Conservation (phyloP, 1,140 invertebrate genomes). For the Mactra quadrangularis region DNA sequence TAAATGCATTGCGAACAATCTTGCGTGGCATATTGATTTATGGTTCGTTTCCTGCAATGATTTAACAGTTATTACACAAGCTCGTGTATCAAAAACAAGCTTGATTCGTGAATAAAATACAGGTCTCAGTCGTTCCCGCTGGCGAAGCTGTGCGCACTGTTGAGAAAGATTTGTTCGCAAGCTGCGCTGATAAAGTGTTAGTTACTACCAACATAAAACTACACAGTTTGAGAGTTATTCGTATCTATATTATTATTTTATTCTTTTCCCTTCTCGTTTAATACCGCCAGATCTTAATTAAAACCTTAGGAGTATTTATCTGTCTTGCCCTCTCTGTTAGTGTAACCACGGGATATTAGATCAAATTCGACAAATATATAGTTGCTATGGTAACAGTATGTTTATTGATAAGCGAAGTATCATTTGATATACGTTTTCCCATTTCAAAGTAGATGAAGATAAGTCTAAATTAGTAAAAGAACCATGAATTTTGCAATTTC, state of each 20-base stretch:
- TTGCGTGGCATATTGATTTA: slow-evolving; percentile 56
- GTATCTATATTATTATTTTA: slow-evolving; percentile 58
- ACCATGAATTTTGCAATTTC: slow-evolving; percentile 56
- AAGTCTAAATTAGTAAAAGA: slow-evolving; percentile 59
- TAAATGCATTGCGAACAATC: slow-evolving; percentile 16
- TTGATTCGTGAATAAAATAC: slow-evolving; percentile 35
- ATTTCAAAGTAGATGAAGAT: slow-evolving; percentile 54
- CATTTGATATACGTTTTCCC: slow-evolving; percentile 61
- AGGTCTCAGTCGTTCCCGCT: slow-evolving; percentile 6
- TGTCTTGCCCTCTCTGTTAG: slow-evolving; percentile 35
- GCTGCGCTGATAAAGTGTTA: slow-evolving; percentile 49
- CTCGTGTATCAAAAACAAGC: slow-evolving; percentile 38
- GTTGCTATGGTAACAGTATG: slow-evolving; percentile 51
- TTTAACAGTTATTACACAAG: slow-evolving; percentile 40
- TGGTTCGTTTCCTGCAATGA: slow-evolving; percentile 48
- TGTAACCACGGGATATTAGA: slow-evolving; percentile 54
- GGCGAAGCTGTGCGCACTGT: slow-evolving; percentile 40
- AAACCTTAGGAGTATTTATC: slow-evolving; percentile 46
- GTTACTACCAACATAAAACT: slow-evolving; percentile 31
- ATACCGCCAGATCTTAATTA: slow-evolving; percentile 61
- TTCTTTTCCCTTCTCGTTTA: slow-evolving; percentile 52
- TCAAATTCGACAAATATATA: slow-evolving; percentile 58
- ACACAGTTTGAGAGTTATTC: slow-evolving; percentile 40
- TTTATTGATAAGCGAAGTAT: slow-evolving; percentile 60
- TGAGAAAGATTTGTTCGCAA: slow-evolving; percentile 54